These are phyloP conservation scores for Byasa hedistus DNA, from an alignment of 2,888 invertebrate species.

Conservation along the genomic window DNA sequence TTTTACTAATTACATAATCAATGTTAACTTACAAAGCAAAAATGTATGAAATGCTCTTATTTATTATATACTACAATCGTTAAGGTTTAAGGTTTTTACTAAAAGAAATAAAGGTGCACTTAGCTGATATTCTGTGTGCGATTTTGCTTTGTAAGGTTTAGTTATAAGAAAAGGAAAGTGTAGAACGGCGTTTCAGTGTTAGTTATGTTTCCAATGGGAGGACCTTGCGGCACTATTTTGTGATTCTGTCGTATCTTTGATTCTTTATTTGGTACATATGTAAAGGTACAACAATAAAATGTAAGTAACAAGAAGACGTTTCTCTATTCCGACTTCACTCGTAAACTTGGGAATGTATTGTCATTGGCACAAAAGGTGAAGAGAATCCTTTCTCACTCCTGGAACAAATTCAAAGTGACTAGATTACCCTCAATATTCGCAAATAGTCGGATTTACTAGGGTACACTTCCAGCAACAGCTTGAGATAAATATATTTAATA, in stretches of 20 bases:
- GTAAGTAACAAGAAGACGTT: constrained; percentile 37
- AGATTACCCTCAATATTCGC: constrained; percentile 52
- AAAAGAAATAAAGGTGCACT: not conserved
- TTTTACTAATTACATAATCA: no score
- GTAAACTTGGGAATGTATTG: constrained; percentile 58
- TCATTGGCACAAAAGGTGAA: constrained; percentile 55
- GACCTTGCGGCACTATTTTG: constrained; percentile 7
- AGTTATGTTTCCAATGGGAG: constrained; percentile 11
- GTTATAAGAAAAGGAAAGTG: not conserved
- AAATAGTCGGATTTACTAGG: constrained; percentile 23
- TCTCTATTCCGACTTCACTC: constrained; percentile 43
- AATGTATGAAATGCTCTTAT: no score
- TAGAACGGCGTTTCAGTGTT: not conserved
- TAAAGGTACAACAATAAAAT: constrained; percentile 26
- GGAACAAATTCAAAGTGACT: constrained; percentile 62
- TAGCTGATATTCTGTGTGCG: not conserved
- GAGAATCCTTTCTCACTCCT: constrained; percentile 47
- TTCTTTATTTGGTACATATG: constrained; percentile 24
- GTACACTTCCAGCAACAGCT: not conserved
- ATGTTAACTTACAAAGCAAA: no score
- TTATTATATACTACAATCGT: no score
- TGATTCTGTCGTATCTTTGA: constrained; percentile 23
- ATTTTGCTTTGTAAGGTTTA: not conserved
- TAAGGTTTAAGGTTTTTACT: not conserved
- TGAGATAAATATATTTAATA: no score